Percentiles rank a stretch among this genome's conserved stretches.
Evolutionary conservation across 1,140 invertebrate genomes (phyloP).

Genomic region (Anagrus nilaparvatae): DNA sequence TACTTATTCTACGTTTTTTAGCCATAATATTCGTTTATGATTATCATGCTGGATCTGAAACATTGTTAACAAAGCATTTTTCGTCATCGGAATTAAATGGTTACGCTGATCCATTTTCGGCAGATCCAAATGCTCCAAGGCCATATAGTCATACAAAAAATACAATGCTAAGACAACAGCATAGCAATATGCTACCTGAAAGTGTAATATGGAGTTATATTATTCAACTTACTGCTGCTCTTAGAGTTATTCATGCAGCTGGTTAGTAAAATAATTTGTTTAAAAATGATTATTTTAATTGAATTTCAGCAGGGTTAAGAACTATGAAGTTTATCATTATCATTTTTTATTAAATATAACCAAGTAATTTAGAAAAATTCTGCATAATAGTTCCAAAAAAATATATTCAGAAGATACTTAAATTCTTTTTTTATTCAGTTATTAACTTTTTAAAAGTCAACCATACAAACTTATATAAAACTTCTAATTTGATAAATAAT

Average conservation of each 20-base stretch:
- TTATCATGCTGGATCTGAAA: conserved; percentile 84
- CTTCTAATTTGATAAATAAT: too few species aligned
- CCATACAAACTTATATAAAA: too few species aligned
- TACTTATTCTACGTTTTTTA: conserved; percentile 31
- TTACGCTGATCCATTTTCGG: conserved; percentile 71
- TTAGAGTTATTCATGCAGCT: conserved; percentile 82
- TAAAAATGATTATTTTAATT: conserved; percentile 4
- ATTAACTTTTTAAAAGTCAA: too few species aligned
- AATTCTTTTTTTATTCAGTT: too few species aligned
- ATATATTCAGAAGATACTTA: too few species aligned
- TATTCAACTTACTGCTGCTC: conserved; percentile 89
- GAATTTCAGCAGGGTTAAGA: too few species aligned
- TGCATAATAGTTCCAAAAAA: too few species aligned
- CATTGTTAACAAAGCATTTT: conserved; percentile 79
- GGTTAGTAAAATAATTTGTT: conserved; percentile 30
- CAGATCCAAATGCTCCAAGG: conserved; percentile 69
- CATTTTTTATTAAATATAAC: too few species aligned
- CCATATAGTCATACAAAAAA: conserved; percentile 80
- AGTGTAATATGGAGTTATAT: conserved; percentile 90
- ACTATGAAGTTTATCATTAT: too few species aligned
- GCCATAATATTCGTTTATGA: conserved; percentile 95
- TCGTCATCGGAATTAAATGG: conserved; percentile 56
- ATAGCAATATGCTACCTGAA: conserved; percentile 73
- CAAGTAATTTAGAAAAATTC: too few species aligned
- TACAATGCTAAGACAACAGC: conserved; percentile 56